phyloP scores from a whole-genome alignment of 1,140 invertebrate species.

The Radopholus similis region DNA sequence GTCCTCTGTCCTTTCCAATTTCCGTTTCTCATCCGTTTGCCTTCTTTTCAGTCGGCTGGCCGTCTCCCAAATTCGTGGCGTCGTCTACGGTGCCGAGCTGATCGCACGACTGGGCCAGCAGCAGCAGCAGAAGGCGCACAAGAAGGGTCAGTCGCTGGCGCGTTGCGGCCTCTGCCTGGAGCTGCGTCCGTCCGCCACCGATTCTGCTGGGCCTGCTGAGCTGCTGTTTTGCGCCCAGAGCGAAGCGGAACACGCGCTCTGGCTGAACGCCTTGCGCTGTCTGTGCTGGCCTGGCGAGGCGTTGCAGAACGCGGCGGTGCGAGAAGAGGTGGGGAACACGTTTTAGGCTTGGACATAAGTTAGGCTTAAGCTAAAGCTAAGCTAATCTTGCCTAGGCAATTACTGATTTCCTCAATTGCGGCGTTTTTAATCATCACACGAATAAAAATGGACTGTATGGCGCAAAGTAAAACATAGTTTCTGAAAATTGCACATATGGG shows the following conservation, averaged over 20 bases:
- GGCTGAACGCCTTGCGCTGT: slow-evolving; percentile 27
- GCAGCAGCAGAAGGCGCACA: slow-evolving; percentile 20
- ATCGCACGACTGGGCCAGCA: slow-evolving; percentile 24
- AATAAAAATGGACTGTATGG: no score
- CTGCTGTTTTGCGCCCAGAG: slow-evolving; percentile 17
- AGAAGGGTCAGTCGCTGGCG: slow-evolving; percentile 19
- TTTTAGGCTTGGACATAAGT: not conserved
- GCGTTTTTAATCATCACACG: no score
- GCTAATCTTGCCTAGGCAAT: no score
- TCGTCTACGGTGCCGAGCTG: slow-evolving; percentile 28
- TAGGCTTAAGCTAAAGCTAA: no score
- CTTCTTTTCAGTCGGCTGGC: slow-evolving; percentile 1
- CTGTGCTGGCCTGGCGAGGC: slow-evolving; percentile 22
- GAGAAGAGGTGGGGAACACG: slow-evolving; percentile 20
- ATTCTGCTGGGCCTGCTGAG: not conserved
- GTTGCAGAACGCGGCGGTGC: slow-evolving; percentile 6
- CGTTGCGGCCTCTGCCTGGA: slow-evolving; percentile 29
- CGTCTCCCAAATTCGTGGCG: slow-evolving; percentile 21
- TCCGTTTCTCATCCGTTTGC: not conserved
- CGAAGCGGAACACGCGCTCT: slow-evolving; percentile 15
- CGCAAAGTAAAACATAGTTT: no score
- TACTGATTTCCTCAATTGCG: no score
- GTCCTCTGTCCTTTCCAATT: slow-evolving; percentile 7
- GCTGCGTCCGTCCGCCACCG: not conserved
- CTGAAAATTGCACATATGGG: no score